A percentile compares a stretch with the other conserved stretches of the same genome.
Evolutionary conservation across 2,797 vertebrate genomes (phyloP).

Genomic region (Artibeus jamaicensis): DNA sequence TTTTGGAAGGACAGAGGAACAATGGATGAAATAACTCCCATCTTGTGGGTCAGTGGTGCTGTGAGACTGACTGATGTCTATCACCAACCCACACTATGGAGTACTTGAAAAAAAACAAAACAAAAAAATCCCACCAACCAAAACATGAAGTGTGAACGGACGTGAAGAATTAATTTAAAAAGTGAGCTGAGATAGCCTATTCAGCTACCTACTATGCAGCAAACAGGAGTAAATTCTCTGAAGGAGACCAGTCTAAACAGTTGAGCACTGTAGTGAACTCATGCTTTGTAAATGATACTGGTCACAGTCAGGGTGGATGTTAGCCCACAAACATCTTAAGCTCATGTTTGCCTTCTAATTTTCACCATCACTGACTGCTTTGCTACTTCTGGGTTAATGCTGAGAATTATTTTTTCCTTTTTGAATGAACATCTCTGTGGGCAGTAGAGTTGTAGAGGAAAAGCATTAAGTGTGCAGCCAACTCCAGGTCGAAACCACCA

Average conservation of each 20-base stretch:
- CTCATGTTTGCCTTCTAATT: constrained; percentile 27
- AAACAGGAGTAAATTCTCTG: constrained; percentile 47
- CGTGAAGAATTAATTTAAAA: constrained; percentile 51
- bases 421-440: constrained; percentile 26
- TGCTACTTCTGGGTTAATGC: constrained; percentile 64
- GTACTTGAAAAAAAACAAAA: background rate
- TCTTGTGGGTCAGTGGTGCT: constrained; percentile 86
- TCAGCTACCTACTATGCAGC: constrained; percentile 17
- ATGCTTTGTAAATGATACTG: constrained; percentile 13
- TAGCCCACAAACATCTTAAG: background rate
- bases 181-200: constrained; percentile 30
- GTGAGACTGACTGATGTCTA: background rate
- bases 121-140: background rate
- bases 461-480: constrained; percentile 50
- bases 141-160: constrained; percentile 52
- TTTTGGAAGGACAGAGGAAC: constrained; percentile 30
- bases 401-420: constrained; percentile 61
- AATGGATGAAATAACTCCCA: constrained; percentile 70
- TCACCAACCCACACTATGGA: constrained; percentile 41
- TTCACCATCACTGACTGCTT: constrained; percentile 59
- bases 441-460: constrained; percentile 45
- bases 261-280: constrained; percentile 3
- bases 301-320: background rate
- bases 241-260: constrained; percentile 15
- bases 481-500: constrained; percentile 40